Percentiles rank a stretch among this genome's conserved stretches.
Conservation (phyloP, 2,888 invertebrate genomes). For the Drosophila rellima region DNA sequence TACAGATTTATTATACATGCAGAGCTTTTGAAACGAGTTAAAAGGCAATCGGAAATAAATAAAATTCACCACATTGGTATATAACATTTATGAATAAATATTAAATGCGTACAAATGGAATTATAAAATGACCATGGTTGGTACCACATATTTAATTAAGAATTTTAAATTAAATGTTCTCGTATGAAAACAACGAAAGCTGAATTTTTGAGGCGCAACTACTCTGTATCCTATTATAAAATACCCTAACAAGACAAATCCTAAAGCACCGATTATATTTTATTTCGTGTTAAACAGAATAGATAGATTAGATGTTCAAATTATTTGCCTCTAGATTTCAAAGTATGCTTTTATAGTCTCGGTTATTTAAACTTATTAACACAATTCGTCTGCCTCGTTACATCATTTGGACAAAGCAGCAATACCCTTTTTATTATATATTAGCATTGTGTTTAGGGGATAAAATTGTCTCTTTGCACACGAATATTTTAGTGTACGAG, state of each 20-base stretch:
- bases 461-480: neutral
- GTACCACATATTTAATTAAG: neutral
- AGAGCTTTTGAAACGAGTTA: no score
- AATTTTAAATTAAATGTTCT: neutral
- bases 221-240: no score
- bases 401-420: neutral
- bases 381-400: neutral
- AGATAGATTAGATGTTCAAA: neutral
- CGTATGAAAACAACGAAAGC: neutral
- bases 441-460: neutral
- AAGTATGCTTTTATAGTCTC: no score
- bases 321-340: neutral
- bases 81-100: no score
- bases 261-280: no score
- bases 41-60: no score
- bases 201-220: neutral
- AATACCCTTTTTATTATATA: neutral
- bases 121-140: neutral
- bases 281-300: no score
- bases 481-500: neutral
- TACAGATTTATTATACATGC: no score
- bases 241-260: no score
- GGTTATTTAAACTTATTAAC: no score
- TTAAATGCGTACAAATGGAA: neutral
- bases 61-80: no score